Evolutionary conservation across 1,140 invertebrate species (phyloP).

Genomic region (Drosophila busckii): DNA sequence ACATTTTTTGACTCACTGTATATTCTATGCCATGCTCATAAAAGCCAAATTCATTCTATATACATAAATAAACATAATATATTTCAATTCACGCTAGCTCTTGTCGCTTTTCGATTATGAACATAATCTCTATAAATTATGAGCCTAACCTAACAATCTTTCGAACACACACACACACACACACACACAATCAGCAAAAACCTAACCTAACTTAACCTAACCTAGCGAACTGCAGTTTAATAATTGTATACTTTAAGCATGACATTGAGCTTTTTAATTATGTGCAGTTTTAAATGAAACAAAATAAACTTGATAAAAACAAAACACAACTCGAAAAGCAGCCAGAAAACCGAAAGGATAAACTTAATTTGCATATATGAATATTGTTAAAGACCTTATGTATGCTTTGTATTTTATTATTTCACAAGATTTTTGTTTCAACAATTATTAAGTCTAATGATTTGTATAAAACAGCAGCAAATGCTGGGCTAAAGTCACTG

Average conservation of each 20-base stretch:
- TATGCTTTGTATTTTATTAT: no score
- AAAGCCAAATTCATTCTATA: slow-evolving; percentile 4
- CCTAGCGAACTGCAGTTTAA: slow-evolving; percentile 51
- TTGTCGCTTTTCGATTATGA: no score
- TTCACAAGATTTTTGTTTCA: no score
- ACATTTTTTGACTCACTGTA: neutral
- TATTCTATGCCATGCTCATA: slow-evolving; percentile 2
- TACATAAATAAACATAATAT: slow-evolving; percentile 22
- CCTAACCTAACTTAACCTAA: slow-evolving; percentile 42
- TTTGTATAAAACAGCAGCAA: neutral
- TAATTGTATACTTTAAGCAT: slow-evolving; percentile 65
- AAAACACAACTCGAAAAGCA: slow-evolving; percentile 16
- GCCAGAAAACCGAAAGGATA: slow-evolving; percentile 19
- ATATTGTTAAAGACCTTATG: neutral
- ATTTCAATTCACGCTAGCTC: no score
- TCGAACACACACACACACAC: slow-evolving; percentile 1
- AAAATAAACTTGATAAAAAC: slow-evolving; percentile 22
- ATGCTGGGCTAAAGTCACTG: neutral
- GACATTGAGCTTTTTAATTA: slow-evolving; percentile 72
- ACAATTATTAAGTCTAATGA: no score
- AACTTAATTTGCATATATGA: slow-evolving; percentile 40
- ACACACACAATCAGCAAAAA: neutral
- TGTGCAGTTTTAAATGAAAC: slow-evolving; percentile 45
- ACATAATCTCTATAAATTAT: no score
- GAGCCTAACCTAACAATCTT: neutral